Conservation (phyloP, 2,888 invertebrate species). For the Stenchaetothrips biformis region DNA sequence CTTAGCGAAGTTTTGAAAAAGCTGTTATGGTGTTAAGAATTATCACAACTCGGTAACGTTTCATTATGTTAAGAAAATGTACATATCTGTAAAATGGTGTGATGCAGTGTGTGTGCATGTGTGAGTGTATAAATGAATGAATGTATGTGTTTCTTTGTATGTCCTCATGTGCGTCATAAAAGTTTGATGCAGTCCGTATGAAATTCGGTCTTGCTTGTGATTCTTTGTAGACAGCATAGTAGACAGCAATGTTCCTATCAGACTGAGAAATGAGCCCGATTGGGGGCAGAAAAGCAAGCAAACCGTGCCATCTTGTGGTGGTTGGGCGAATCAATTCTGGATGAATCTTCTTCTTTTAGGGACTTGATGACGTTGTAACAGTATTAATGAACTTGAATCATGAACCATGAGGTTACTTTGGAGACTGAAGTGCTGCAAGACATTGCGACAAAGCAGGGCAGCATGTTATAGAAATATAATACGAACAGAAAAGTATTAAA, state of each 20-base stretch:
- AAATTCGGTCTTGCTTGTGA: background rate
- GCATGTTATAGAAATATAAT: too few relatives aligned
- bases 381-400: slow-evolving; percentile 1
- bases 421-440: background rate
- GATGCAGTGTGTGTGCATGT: background rate
- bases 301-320: background rate
- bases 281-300: background rate
- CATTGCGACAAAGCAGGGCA: background rate
- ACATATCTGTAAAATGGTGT: background rate
- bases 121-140: background rate
- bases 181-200: background rate
- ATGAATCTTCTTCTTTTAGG: background rate
- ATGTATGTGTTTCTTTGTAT: background rate
- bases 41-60: background rate
- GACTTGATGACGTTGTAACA: slow-evolving; percentile 17
- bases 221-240: slow-evolving; percentile 19
- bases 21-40: background rate
- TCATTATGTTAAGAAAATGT: background rate
- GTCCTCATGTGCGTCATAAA: background rate
- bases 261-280: background rate
- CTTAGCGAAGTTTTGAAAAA: too few relatives aligned
- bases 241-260: slow-evolving; percentile 1
- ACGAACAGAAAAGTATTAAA: too few relatives aligned
- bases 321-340: background rate
- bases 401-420: background rate